Conservation (phyloP, 2,888 invertebrate genomes). For the Limnephilus lunatus region DNA sequence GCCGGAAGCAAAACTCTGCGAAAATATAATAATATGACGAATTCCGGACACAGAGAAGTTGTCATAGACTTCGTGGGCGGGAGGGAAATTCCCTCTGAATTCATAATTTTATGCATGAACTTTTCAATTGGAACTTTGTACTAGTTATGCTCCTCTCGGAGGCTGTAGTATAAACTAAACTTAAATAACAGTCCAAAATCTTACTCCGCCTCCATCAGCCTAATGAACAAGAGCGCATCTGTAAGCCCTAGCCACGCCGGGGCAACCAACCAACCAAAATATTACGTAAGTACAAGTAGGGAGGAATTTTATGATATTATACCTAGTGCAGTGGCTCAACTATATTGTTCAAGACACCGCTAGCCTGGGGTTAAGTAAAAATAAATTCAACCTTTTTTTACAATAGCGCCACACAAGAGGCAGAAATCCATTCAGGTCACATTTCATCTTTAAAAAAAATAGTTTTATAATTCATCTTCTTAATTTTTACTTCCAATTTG, state of each 20-base stretch:
- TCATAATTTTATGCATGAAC: constrained; percentile 55
- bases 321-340: background rate
- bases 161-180: constrained; percentile 14
- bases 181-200: constrained; percentile 35
- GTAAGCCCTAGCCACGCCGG: background rate
- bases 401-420: too few relatives aligned
- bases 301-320: background rate
- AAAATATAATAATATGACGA: background rate
- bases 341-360: background rate
- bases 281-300: background rate
- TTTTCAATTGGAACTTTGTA: constrained; percentile 47
- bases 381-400: background rate
- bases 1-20: background rate
- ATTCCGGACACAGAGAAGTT: background rate
- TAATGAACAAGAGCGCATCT: background rate
- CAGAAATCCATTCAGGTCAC: too few relatives aligned
- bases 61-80: background rate
- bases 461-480: too few relatives aligned
- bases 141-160: constrained; percentile 23
- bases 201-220: constrained; percentile 13
- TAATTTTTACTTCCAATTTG: too few relatives aligned
- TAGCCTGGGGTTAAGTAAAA: background rate
- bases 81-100: constrained; percentile 33
- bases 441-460: too few relatives aligned
- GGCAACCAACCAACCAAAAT: background rate